Percentiles rank a stretch among this genome's conserved stretches.
Evolutionary conservation across 2,888 invertebrate genomes (phyloP).

Genomic region (Hypomecis atomaria): DNA sequence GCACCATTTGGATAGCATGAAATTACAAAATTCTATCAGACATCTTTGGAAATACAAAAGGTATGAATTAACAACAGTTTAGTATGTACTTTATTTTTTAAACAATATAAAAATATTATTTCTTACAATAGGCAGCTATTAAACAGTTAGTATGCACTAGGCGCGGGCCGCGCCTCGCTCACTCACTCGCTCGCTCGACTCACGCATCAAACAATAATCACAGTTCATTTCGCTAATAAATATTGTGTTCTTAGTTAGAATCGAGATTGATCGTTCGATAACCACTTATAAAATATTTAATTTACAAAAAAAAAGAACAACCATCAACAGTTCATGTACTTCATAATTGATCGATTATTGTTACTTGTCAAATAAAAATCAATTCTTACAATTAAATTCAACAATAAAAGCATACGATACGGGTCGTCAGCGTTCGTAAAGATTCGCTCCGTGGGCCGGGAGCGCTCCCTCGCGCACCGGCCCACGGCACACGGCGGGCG

Average conservation of each 20-base stretch:
- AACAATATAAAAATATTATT: conserved; percentile 82
- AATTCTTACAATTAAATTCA: conserved; percentile 65
- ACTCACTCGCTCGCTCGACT: conserved; percentile 45
- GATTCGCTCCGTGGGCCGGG: conserved; percentile 18
- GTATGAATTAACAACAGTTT: conserved; percentile 72
- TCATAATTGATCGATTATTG: conserved; percentile 63
- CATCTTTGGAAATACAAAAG: conserved; percentile 73
- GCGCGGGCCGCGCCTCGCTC: conserved; percentile 26
- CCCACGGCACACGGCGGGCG: too few relatives aligned
- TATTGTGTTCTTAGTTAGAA: conserved; percentile 68
- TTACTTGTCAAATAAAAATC: conserved; percentile 61
- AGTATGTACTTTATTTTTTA: conserved; percentile 77
- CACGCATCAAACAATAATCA: conserved; percentile 64
- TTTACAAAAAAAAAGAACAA: conserved; percentile 69
- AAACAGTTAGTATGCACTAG: conserved; percentile 52
- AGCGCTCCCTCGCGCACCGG: too few relatives aligned
- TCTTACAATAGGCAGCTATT: conserved; percentile 72
- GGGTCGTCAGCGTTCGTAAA: conserved; percentile 27
- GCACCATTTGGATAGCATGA: conserved; percentile 74
- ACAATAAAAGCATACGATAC: conserved; percentile 70
- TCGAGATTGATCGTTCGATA: conserved; percentile 68
- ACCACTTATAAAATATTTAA: conserved; percentile 78
- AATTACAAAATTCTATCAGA: conserved; percentile 58
- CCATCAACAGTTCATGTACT: conserved; percentile 64
- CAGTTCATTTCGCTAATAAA: conserved; percentile 77